Evolutionary conservation across 2,888 invertebrate species (phyloP).

Genomic region (Kryphioiulus occultus): DNA sequence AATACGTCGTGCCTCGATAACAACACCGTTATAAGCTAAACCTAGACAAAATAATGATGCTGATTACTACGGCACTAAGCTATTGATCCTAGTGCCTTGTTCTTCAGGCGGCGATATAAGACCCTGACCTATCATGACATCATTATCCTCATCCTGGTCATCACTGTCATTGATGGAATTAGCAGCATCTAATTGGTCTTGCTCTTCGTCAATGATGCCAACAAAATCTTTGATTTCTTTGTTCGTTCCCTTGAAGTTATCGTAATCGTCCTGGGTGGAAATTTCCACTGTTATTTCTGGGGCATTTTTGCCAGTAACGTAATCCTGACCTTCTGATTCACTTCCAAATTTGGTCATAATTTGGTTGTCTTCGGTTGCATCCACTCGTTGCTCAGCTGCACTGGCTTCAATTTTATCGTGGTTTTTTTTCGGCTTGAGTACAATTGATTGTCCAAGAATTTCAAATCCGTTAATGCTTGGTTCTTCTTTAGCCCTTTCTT

Average conservation of each 20-base stretch:
- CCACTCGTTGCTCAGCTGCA: neutral
- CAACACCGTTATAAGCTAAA: no score
- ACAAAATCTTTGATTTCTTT: neutral
- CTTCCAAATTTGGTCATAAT: neutral
- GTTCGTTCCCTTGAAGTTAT: neutral
- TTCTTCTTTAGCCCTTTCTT: neutral
- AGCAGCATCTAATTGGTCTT: neutral
- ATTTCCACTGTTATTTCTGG: neutral
- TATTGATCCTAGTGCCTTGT: neutral
- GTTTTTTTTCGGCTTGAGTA: neutral
- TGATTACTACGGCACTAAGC: neutral
- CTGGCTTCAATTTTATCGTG: neutral
- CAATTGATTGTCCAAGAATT: neutral
- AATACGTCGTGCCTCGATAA: no score
- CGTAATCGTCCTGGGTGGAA: neutral
- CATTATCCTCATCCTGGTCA: slow-evolving; percentile 24
- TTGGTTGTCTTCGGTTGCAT: no score
- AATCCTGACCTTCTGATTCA: neutral
- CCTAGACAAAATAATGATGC: neutral
- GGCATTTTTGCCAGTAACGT: neutral
- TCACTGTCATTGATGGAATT: neutral
- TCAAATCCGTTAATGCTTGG: neutral
- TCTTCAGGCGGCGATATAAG: neutral
- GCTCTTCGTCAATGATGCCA: neutral
- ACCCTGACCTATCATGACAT: slow-evolving; percentile 29